Percentiles rank a stretch among this genome's conserved stretches.
Conservation (phyloP, 37 sponge, comb jelly and placozoan species). For the Theonella swinhoei region DNA sequence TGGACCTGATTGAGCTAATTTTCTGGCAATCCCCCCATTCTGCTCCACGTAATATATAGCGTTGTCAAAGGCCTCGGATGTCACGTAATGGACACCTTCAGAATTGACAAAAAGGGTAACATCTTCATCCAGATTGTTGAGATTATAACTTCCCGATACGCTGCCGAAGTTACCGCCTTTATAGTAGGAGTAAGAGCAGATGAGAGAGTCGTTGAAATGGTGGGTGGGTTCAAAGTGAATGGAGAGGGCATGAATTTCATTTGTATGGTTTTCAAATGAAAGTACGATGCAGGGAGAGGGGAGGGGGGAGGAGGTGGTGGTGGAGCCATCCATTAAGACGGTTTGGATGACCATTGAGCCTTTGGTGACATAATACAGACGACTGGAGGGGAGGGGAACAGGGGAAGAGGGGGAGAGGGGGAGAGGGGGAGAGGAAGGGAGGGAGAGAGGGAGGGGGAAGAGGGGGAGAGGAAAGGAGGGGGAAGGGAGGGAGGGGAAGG, state of each 20-base stretch:
- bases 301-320: neutral
- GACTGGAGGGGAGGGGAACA: neutral
- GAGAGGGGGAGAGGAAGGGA: neutral
- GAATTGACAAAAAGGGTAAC: too few species aligned
- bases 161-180: too few species aligned
- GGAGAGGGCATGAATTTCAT: neutral
- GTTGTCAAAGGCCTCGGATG: too few species aligned
- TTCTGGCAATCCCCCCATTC: too few species aligned
- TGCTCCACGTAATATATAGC: too few species aligned
- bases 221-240: neutral
- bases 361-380: neutral
- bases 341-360: neutral
- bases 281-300: too few species aligned
- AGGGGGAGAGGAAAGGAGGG: too few species aligned
- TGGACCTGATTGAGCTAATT: too few species aligned
- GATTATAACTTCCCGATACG: too few species aligned
- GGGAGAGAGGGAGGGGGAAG: neutral
- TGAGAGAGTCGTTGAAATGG: neutral
- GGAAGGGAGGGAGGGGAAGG: neutral
- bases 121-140: too few species aligned
- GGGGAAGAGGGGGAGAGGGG: neutral
- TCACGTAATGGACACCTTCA: too few species aligned
- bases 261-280: conserved; percentile 1
- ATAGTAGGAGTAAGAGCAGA: neutral
- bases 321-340: neutral